Conservation (phyloP, 2,797 vertebrate genomes). For the Myotis planiceps region DNA sequence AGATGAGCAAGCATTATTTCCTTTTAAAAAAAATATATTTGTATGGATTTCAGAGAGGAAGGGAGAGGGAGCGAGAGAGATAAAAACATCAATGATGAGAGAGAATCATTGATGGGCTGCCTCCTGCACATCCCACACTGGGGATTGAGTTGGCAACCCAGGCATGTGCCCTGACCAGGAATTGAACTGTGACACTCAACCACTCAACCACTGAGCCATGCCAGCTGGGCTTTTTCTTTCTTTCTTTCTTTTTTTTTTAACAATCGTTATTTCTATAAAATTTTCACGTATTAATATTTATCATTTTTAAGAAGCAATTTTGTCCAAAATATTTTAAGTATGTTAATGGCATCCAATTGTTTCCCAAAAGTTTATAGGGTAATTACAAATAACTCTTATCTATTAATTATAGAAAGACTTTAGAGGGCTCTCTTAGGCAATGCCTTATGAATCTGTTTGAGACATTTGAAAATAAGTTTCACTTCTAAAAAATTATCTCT, state of each 20-base stretch:
- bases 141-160: too few species aligned
- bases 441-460: not conserved
- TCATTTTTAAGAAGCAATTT: not conserved
- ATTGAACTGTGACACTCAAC: too few species aligned
- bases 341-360: not conserved
- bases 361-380: not conserved
- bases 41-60: too few species aligned
- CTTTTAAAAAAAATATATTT: too few species aligned
- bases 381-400: not conserved
- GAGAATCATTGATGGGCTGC: too few species aligned
- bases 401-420: not conserved
- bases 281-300: not conserved
- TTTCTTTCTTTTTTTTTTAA: too few species aligned
- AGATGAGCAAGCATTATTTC: not conserved
- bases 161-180: too few species aligned
- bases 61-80: too few species aligned
- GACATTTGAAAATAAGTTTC: not conserved
- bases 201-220: too few species aligned
- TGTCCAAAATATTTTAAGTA: not conserved
- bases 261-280: not conserved
- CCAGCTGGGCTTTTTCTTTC: too few species aligned
- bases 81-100: too few species aligned
- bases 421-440: not conserved
- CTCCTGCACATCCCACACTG: too few species aligned
- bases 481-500: not conserved